Conservation (phyloP, 2,888 invertebrate genomes). For the Hofmannophila pseudospretella region DNA sequence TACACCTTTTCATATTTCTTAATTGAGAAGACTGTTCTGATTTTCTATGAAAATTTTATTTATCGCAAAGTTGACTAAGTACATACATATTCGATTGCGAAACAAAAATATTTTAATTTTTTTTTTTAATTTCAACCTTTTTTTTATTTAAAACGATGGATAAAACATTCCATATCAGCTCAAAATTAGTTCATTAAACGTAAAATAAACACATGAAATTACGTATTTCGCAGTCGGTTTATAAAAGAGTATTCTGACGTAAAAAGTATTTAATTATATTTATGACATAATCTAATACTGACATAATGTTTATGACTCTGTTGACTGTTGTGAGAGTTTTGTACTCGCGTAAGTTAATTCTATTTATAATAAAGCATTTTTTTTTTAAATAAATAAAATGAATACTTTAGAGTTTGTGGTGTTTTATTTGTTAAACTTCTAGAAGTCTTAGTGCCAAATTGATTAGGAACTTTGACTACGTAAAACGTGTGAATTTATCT, state of each 20-base stretch:
- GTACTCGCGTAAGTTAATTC: slow-evolving; percentile 53
- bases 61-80: background rate
- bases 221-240: slow-evolving; percentile 33
- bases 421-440: background rate
- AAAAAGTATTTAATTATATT: slow-evolving; percentile 13
- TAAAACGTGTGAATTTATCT: too few species aligned
- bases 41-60: slow-evolving; percentile 36
- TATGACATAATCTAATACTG: slow-evolving; percentile 17
- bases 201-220: slow-evolving; percentile 8
- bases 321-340: slow-evolving; percentile 53
- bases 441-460: too few species aligned
- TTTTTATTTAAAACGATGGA: background rate
- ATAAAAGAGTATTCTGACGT: slow-evolving; percentile 26
- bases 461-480: too few species aligned
- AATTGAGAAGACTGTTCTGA: slow-evolving; percentile 61
- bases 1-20: slow-evolving; percentile 29
- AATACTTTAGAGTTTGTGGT: slow-evolving; percentile 31
- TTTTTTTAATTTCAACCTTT: too few species aligned
- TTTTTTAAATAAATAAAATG: slow-evolving; percentile 57
- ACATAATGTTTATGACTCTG: slow-evolving; percentile 17
- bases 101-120: background rate
- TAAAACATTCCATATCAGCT: slow-evolving; percentile 8
- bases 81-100: slow-evolving; percentile 20
- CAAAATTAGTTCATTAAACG: background rate
- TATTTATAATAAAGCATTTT: slow-evolving; percentile 73